These are phyloP conservation scores for Leiothrix lutea DNA, from an alignment of 2,113 vertebrate species.

Conservation along the genomic window DNA sequence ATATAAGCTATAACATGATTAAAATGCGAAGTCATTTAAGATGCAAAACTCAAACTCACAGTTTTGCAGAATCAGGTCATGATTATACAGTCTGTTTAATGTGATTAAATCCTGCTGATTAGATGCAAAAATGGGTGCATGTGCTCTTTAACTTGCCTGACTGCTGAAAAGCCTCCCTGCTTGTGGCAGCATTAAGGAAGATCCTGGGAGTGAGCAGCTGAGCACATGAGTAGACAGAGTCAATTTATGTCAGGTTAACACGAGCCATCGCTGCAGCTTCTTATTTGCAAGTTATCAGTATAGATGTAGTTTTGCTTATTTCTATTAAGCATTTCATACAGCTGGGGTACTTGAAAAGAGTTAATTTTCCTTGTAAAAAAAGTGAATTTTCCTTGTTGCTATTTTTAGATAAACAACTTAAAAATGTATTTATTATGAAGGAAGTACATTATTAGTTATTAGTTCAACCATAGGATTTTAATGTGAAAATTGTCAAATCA, in stretches of 20 bases:
- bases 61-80: constrained; percentile 33
- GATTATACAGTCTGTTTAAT: constrained; percentile 12
- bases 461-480: neutral
- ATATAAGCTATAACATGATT: neutral
- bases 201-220: neutral
- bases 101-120: constrained; percentile 34
- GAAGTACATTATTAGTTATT: neutral
- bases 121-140: neutral
- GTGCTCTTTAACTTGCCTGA: neutral
- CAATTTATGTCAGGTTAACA: neutral
- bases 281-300: neutral
- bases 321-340: neutral
- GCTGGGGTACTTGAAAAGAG: neutral
- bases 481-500: neutral
- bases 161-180: neutral
- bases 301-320: neutral
- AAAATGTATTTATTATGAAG: neutral
- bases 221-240: neutral
- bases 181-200: neutral
- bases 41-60: neutral
- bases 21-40: neutral
- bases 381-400: neutral
- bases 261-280: neutral
- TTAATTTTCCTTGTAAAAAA: neutral
- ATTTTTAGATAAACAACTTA: neutral